Evolutionary conservation across 1,140 invertebrate genomes (phyloP).

Genomic region (Zaprionus tsacasi): DNA sequence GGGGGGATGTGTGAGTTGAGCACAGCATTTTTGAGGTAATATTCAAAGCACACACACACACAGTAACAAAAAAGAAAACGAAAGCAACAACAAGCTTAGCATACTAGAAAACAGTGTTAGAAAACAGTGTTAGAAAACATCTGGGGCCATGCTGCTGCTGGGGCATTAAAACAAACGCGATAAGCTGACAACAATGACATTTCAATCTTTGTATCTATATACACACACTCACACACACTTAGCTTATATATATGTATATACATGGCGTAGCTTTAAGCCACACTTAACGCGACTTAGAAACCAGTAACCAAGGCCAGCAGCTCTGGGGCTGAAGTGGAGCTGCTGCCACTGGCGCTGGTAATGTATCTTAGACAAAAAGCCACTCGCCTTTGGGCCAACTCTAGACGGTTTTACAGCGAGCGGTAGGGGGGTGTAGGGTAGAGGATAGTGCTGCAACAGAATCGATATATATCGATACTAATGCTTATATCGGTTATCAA

Average conservation of each 20-base stretch:
- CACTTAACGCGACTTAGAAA: slow-evolving; percentile 63
- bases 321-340: slow-evolving; percentile 52
- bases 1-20: neutral
- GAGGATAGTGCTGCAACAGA: no score
- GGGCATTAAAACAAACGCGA: slow-evolving; percentile 53
- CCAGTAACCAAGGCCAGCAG: slow-evolving; percentile 77
- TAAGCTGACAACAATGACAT: slow-evolving; percentile 73
- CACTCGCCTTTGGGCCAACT: slow-evolving; percentile 23
- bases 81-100: neutral
- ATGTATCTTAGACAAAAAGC: slow-evolving; percentile 26
- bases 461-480: no score
- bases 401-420: slow-evolving; percentile 3
- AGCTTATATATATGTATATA: slow-evolving; percentile 17
- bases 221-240: slow-evolving; percentile 9
- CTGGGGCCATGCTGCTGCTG: slow-evolving; percentile 29
- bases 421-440: neutral
- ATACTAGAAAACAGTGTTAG: slow-evolving; percentile 34
- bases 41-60: slow-evolving; percentile 29
- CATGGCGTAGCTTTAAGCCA: slow-evolving; percentile 42
- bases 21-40: slow-evolving; percentile 31
- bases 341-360: slow-evolving; percentile 37
- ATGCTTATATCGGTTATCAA: no score
- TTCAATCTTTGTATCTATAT: slow-evolving; percentile 68
- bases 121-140: slow-evolving; percentile 33
- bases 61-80: neutral